These are phyloP conservation scores for Antennarius striatus DNA, from an alignment of 2,113 vertebrate species.

Conservation along the genomic window DNA sequence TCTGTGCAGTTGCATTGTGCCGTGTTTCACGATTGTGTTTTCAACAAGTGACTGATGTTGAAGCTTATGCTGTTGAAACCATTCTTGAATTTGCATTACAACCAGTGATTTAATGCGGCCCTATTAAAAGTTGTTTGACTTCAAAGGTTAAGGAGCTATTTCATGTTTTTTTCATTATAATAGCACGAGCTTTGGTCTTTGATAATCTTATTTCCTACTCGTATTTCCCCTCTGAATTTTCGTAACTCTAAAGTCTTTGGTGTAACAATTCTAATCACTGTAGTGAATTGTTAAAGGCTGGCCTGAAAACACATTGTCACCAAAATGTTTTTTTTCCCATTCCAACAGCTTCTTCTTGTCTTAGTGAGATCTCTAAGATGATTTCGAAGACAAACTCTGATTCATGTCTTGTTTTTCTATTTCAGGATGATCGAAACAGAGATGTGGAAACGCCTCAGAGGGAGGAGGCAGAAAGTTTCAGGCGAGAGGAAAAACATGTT, in stretches of 20 bases:
- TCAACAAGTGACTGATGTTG: conserved; percentile 24
- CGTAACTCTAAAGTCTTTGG: conserved; percentile 35
- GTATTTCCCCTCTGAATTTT: conserved; percentile 58
- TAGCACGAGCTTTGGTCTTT: conserved; percentile 55
- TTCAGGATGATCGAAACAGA: conserved; percentile 66
- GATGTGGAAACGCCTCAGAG: conserved; percentile 42
- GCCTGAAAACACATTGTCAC: neutral
- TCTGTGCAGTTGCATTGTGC: neutral
- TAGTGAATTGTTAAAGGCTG: neutral
- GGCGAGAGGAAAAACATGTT: conserved; percentile 64
- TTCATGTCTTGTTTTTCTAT: conserved; percentile 16
- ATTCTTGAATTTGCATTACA: conserved; percentile 61
- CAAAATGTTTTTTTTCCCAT: neutral
- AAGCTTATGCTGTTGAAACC: conserved; percentile 19
- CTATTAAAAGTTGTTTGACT: conserved; percentile 65
- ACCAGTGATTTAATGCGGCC: conserved; percentile 31
- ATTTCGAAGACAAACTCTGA: neutral
- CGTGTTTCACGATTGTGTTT: conserved; percentile 20
- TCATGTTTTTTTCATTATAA: conserved; percentile 56
- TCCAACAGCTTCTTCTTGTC: conserved; percentile 3
- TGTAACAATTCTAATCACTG: neutral
- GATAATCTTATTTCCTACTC: conserved; percentile 60
- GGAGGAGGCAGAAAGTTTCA: conserved; percentile 54
- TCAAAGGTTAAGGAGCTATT: conserved; percentile 72
- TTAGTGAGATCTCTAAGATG: neutral